Conservation (phyloP, 2,888 invertebrate genomes). For the Orthonychiurus folsomi region DNA sequence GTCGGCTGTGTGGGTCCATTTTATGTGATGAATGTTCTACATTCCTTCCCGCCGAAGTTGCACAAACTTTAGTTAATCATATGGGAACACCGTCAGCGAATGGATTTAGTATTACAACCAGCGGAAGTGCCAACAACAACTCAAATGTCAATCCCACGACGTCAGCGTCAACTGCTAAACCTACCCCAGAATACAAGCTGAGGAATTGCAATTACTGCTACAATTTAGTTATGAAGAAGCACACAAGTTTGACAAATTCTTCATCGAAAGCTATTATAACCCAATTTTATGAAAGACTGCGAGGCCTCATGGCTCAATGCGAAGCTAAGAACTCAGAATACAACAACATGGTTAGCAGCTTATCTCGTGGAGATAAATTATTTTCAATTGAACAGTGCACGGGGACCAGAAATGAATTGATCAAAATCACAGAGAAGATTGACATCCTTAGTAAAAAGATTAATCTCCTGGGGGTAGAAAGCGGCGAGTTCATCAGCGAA, state of each 20-base stretch:
- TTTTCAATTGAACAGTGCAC: slow-evolving; percentile 78
- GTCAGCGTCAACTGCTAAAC: too few species aligned
- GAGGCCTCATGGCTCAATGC: slow-evolving; percentile 5
- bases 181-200: not conserved
- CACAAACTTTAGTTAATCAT: slow-evolving; percentile 44
- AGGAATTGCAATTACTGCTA: slow-evolving; percentile 10
- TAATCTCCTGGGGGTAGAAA: slow-evolving; percentile 50
- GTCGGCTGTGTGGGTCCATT: slow-evolving; percentile 80
- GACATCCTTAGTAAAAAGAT: slow-evolving; percentile 71
- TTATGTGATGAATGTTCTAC: slow-evolving; percentile 86
- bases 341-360: slow-evolving; percentile 12
- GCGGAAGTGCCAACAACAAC: not conserved
- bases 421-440: slow-evolving; percentile 77
- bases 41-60: slow-evolving; percentile 68
- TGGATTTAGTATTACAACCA: not conserved
- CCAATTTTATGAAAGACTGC: slow-evolving; percentile 11
- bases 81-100: not conserved
- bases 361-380: slow-evolving; percentile 65
- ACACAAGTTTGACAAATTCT: not conserved
- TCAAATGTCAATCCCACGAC: not conserved
- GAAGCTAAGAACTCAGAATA: slow-evolving; percentile 10
- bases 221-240: slow-evolving; percentile 9
- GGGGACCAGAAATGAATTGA: slow-evolving; percentile 68
- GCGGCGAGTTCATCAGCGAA: slow-evolving; percentile 46
- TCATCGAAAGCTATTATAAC: slow-evolving; percentile 7